Evolutionary conservation across 2,888 invertebrate species (phyloP), one percentile per base, ranked within the genome.

Genomic region (Rotaria sp.): DNA sequence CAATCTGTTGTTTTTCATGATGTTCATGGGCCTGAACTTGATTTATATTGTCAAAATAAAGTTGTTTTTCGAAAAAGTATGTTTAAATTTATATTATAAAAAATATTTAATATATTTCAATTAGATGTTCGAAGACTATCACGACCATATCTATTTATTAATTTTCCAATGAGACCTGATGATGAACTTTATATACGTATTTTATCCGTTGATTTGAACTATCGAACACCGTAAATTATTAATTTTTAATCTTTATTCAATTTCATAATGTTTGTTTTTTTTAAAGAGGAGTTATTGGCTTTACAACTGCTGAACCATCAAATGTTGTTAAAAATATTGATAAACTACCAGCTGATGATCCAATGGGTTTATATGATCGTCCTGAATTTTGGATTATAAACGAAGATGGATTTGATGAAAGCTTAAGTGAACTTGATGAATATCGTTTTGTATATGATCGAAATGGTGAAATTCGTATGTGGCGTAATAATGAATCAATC

Each of bases 361-460:
- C 80, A n/a, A 80, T 11, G 11, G 41, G n/a, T 26, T n/a, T 80
- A n/a, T 80, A n/a, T n/a, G 80, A 80, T 80, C 80, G 80, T 80
- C 18, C 10, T n/a, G 80, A 80, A 80, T 80, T 45, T 80, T 80
- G 80, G 80, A 26, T 80, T n/a, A 13, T 80, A n/a, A 11, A 38
- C 45, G 80, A 80, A 45, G 45, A 80, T 45, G 80, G 5, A 80
- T 80, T 80, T 18, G 80, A 80, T 45, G 80, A 80, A 45, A 41
- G 24, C 5, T n/a, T 41, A 45, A 26, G 5, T 41, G 80, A 80
- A 45, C 45, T 80, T 45, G 80, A 80, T 80, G 80, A 80, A 45
- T 80, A 45, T 80, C 11, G n/a, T 45, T 45, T 80, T n/a, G 5
- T 4, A 26, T 45, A 8, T 80, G 45, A 80, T 13, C 26, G 10